Evolutionary conservation across 2,797 vertebrate species (phyloP).

Genomic region (Octomys mimax): DNA sequence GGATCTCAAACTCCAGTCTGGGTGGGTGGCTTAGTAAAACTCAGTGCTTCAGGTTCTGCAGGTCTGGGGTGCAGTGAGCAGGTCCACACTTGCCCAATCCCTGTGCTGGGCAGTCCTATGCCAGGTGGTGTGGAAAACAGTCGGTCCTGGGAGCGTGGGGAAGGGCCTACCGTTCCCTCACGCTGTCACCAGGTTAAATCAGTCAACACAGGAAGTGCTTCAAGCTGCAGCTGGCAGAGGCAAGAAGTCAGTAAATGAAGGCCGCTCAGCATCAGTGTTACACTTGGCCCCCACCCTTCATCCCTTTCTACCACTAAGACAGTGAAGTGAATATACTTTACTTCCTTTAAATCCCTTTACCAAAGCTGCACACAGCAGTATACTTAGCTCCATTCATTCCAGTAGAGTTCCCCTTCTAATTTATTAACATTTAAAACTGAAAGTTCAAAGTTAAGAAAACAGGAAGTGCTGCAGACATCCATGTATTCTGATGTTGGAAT

Average conservation of each 20-base stretch:
- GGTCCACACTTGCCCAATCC: neutral
- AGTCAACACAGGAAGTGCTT: neutral
- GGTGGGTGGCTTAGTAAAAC: neutral
- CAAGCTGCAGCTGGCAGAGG: neutral
- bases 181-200: neutral
- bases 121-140: neutral
- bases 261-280: neutral
- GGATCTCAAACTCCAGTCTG: neutral
- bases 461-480: neutral
- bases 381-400: neutral
- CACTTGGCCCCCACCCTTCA: neutral
- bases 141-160: neutral
- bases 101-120: neutral
- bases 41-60: neutral
- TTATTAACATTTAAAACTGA: neutral
- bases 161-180: neutral
- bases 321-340: too few species aligned
- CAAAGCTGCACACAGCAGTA: neutral
- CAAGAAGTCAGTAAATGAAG: neutral
- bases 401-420: neutral
- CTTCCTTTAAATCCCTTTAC: neutral
- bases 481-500: neutral
- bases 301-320: neutral
- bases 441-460: neutral
- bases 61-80: neutral